Base-by-base conservation (phyloP, 2,888 invertebrate genomes). In the Dascillus cervinus region DNA sequence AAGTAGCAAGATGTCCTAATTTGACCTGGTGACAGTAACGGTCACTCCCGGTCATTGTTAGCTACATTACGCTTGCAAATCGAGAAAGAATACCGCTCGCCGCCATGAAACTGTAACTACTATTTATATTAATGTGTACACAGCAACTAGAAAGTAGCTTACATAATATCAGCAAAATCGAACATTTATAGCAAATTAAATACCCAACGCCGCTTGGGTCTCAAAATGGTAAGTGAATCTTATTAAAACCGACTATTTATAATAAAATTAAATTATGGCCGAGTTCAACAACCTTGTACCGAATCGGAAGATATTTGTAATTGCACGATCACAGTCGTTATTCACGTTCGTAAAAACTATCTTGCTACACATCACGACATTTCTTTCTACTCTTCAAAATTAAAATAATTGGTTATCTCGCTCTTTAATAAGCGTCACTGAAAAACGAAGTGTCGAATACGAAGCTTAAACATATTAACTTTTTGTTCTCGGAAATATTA, bases 21-120 rank as follows among this genome's bases (percentile, higher is more conserved):
- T 50, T 47, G 49, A 51, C 49, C 44, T 44, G 52, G 47, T 44
- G 46, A 47, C 47, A 46, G 46, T 46, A 47, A 47, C 49, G 47
- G 50, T 52, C 47, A 49, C 47, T 50, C 48, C 43, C 50, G 50
- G 50, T 52, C 50, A 46, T 52, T 52, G 52, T 52, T 50, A 46
- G 43, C 37, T 37, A 36, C 44, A 47, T 50, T 50, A 46, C 32
- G 26, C 22, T 40, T 40, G 41, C 37, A 43, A 38, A 43, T 45
- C 41, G 37, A 45, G 42, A 38, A 39, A 37, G 36, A 41, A 33
- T 38, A 37, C 47, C 35, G 26, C 29, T 30, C 28, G 40, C 29
- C 43, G 36, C 33, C 28, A 24, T 31, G 26, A 34, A 38, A 38
- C 34, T 38, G 34, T 30, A 34, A 26, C 29, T 29, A 27, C 13